These are phyloP conservation scores for Haliclona indistincta DNA, from an alignment of 37 sponge, comb jelly and placozoan species.

Conservation along the genomic window DNA sequence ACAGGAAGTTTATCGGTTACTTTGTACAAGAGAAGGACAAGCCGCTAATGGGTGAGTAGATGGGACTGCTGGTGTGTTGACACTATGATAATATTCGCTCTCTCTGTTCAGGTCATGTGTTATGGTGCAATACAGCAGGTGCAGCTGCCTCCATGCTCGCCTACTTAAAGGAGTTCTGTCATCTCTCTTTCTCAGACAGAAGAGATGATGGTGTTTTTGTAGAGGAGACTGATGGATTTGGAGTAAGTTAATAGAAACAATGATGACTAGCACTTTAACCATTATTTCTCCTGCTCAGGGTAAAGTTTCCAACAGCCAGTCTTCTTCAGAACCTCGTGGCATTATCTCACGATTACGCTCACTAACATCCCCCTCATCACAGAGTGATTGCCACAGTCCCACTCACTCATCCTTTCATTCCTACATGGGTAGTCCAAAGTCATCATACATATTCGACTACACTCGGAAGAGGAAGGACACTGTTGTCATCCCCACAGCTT, in stretches of 20 bases:
- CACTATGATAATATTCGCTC: not conserved
- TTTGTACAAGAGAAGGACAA: constrained; percentile 57
- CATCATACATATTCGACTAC: not conserved
- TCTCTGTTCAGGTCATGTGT: constrained; percentile 8
- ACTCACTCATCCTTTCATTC: constrained; percentile 1
- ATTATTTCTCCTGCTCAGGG: too few species aligned
- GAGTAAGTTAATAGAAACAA: not conserved
- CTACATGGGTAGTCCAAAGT: not conserved
- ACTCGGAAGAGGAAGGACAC: not conserved
- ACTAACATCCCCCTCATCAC: not conserved
- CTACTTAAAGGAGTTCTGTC: constrained; percentile 46
- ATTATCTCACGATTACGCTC: not conserved
- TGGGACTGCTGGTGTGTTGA: not conserved
- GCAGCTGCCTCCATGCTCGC: constrained; percentile 46
- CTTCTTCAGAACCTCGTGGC: not conserved
- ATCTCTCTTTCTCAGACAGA: constrained; percentile 37
- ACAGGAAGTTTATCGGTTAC: constrained; percentile 59
- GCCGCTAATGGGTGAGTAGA: constrained; percentile 24
- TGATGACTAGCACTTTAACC: not conserved
- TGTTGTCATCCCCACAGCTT: not conserved
- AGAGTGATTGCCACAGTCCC: too few species aligned
- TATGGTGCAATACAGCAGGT: constrained; percentile 54
- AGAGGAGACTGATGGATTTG: constrained; percentile 35
- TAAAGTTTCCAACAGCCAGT: not conserved
- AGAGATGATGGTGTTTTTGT: constrained; percentile 53